phyloP scores from a whole-genome alignment of 2,113 vertebrate species.

The Sander vitreus region DNA sequence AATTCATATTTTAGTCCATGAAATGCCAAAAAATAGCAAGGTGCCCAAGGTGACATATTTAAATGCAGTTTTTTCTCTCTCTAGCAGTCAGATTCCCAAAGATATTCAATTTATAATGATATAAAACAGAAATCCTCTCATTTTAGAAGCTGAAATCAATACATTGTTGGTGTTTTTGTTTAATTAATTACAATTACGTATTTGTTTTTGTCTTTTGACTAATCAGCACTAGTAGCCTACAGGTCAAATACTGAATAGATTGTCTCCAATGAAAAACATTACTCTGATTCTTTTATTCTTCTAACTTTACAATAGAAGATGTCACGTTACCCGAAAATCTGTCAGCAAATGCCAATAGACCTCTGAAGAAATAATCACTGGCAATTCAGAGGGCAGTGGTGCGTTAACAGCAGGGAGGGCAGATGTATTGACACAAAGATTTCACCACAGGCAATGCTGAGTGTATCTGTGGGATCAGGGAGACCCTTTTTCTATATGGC shows the following conservation, averaged over 20 bases:
- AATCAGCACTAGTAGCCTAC: not conserved
- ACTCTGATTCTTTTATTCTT: not conserved
- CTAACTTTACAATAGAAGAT: not conserved
- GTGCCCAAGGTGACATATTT: not conserved
- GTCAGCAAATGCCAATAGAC: constrained; percentile 29
- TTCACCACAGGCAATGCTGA: constrained; percentile 46
- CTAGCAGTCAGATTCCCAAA: not conserved
- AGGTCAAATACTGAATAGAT: not conserved
- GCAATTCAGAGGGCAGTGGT: constrained; percentile 46
- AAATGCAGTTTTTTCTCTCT: not conserved
- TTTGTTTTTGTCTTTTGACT: not conserved
- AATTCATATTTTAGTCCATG: not conserved
- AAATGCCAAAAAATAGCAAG: not conserved
- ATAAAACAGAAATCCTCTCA: not conserved
- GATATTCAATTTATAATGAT: not conserved
- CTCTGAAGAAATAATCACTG: constrained; percentile 40
- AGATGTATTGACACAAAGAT: constrained; percentile 60
- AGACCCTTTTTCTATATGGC: constrained; percentile 31
- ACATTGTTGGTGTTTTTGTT: not conserved
- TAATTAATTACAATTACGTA: not conserved
- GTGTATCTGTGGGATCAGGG: constrained; percentile 14
- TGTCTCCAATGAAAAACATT: not conserved
- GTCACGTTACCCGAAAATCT: not conserved
- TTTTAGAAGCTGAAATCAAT: not conserved
- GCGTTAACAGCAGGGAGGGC: constrained; percentile 49